Evolutionary conservation across 2,797 vertebrate genomes (phyloP).

Genomic region (Oreochromis mossambicus): DNA sequence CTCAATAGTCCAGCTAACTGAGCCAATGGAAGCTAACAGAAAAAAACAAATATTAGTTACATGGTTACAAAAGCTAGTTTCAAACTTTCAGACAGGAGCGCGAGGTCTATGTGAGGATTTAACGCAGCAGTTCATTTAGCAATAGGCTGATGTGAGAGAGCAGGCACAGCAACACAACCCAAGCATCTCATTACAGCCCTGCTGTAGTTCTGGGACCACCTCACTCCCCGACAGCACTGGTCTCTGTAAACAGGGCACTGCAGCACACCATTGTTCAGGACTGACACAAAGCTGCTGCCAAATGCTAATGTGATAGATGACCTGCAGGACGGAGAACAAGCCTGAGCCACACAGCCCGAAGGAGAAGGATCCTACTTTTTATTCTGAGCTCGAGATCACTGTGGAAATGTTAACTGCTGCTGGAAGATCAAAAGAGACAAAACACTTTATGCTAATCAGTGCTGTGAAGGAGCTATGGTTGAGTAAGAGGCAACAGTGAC

Average conservation of each 20-base stretch:
- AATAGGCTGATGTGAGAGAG: accelerated
- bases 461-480: accelerated
- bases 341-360: neutral
- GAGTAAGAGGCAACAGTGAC: neutral
- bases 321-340: neutral
- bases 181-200: accelerated
- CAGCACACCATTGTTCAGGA: neutral
- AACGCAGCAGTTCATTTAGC: neutral
- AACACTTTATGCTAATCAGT: neutral
- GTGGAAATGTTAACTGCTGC: neutral
- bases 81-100: accelerated
- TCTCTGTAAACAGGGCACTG: neutral
- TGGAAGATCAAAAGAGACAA: neutral
- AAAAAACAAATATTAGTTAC: neutral
- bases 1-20: accelerated
- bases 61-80: neutral
- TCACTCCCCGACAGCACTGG: neutral
- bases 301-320: neutral
- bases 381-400: neutral
- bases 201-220: neutral
- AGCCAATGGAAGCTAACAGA: neutral
- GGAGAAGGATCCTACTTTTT: neutral
- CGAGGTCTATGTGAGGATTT: neutral
- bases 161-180: neutral
- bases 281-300: neutral